A percentile compares a stretch with the other conserved stretches of the same genome.
phyloP scores from a whole-genome alignment of 2,797 vertebrate species.

The Margarornis squamiger region DNA sequence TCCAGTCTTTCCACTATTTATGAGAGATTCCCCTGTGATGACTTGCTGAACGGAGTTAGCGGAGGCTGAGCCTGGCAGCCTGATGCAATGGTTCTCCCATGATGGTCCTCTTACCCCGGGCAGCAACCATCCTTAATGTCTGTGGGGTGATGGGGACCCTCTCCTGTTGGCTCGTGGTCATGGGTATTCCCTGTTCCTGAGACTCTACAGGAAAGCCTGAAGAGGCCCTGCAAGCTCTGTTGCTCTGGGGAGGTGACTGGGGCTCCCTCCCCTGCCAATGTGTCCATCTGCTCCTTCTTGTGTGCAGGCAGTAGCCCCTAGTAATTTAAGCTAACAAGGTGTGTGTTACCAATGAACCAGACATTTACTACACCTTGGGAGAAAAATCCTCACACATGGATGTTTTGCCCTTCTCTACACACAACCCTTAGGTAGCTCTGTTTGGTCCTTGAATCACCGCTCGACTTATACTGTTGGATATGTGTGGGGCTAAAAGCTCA shows the following conservation, averaged over 20 bases:
- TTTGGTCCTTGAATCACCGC: not conserved
- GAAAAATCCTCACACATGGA: not conserved
- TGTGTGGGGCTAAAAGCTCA: not conserved
- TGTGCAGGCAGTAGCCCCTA: not conserved
- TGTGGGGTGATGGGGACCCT: not conserved
- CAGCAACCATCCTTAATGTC: not conserved
- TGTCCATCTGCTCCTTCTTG: not conserved
- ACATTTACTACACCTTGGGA: not conserved
- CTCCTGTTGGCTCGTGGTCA: not conserved
- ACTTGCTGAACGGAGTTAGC: rapidly evolving
- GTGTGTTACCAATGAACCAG: not conserved
- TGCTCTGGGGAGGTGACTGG: not conserved
- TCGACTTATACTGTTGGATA: not conserved
- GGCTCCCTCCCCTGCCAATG: rapidly evolving
- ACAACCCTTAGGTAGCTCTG: rapidly evolving
- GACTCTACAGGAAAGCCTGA: not conserved
- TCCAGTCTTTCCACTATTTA: not conserved
- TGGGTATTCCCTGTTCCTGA: not conserved
- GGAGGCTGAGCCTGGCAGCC: not conserved
- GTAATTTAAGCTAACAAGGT: not conserved
- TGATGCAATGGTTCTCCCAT: too few relatives aligned
- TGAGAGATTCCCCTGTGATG: not conserved
- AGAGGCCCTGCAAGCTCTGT: not conserved
- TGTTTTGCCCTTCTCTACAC: not conserved
- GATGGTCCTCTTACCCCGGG: too few relatives aligned